Conservation (phyloP, 2,888 invertebrate species). For the Nomada fucata region DNA sequence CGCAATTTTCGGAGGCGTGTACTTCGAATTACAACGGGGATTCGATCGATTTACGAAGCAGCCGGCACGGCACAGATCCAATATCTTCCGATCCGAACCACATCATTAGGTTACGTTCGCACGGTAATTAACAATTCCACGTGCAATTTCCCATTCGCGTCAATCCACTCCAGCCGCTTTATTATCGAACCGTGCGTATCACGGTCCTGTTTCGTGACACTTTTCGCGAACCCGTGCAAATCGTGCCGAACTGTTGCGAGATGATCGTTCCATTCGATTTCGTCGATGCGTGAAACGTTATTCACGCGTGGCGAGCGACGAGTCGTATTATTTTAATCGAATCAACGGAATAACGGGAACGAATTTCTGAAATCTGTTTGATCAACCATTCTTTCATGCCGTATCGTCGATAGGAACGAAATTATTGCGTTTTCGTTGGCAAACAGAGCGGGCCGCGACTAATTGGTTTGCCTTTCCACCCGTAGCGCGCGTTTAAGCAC, state of each 20-base stretch:
- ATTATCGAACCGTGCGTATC: conserved; percentile 43
- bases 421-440: not conserved
- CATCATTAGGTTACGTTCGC: conserved; percentile 61
- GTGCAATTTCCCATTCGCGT: conserved; percentile 62
- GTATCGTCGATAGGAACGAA: not conserved
- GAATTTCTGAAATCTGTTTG: conserved; percentile 52
- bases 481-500: not conserved
- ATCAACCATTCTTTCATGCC: conserved; percentile 8
- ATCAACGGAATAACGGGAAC: conserved; percentile 58
- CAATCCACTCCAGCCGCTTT: conserved; percentile 35
- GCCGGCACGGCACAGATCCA: conserved; percentile 33
- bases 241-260: not conserved
- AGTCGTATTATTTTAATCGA: conserved; percentile 39
- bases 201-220: not conserved
- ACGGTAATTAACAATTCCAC: conserved; percentile 66
- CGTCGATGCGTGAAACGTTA: not conserved
- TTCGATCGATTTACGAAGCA: conserved; percentile 40
- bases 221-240: conserved; percentile 27
- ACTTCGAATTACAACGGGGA: conserved; percentile 48
- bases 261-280: not conserved
- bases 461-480: conserved; percentile 8
- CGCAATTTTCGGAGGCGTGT: conserved; percentile 38
- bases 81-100: conserved; percentile 53
- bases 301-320: not conserved
- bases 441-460: not conserved